Base-by-base conservation (phyloP, 2,113 vertebrate genomes). In the Isurus oxyrinchus region DNA sequence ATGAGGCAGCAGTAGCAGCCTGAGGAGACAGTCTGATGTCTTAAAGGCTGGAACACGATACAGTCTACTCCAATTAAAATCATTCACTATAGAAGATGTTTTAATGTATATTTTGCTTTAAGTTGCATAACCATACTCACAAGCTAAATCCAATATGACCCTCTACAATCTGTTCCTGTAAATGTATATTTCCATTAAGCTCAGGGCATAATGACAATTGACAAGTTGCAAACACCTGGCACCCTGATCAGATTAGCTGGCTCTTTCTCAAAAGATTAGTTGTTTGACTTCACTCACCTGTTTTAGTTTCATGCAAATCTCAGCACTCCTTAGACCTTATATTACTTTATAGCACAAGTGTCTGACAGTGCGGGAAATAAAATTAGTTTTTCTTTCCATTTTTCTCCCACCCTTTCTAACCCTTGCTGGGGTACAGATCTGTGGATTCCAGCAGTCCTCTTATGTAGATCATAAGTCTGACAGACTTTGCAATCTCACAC, bases 1-100 rank as follows among this genome's bases (percentile, higher is more conserved):
- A 69, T 72, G 66, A 95, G 94, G 44, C 66, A 95, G 90, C 90
- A 63, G 59, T 94, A 94, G n/a, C 8, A 94, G n/a, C 8, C 59
- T 66, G 59, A 94, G 35, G 35, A 63, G 59, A 94, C 59, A 94
- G 90, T 94, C 59, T 94, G 35, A 94, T 94, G 90, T 94, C 57
- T 63, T n/a, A 23, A 91, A 94, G 4, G 16, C n/a, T 93, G 31
- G 13, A 93, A 59, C 31, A 63, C 57, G 1, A 35, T 61, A n/a
- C 14, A 61, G 35, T 94, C 90, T 94, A 35, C 16, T 94, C 10
- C 90, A 59, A n/a, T 93, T 93, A 59, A 61, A 61, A 93, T 93
- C 31, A 35, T 59, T 59, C 27, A n/a, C 59, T 63, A 63, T 66
- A 40, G 90, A 63, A 91, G 53, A 91, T 63, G 35, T 3, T 40